Conservation (phyloP, 2,797 vertebrate genomes). For the Spheniscus humboldti region DNA sequence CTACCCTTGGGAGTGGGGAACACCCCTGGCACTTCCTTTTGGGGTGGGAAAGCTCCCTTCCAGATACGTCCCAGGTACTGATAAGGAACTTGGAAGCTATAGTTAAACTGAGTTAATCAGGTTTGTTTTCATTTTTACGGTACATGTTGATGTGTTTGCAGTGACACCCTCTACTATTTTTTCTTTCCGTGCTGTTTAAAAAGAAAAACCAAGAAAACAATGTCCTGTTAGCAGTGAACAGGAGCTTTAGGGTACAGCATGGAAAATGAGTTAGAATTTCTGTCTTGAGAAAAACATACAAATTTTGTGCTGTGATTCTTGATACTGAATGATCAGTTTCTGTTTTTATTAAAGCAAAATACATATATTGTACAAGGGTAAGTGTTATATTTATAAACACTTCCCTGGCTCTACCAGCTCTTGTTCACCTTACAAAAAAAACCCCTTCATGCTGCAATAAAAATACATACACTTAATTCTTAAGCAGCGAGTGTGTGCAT, state of each 20-base stretch:
- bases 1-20: constrained; percentile 54
- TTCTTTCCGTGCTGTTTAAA: not conserved
- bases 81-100: constrained; percentile 60
- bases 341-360: constrained; percentile 37
- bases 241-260: not conserved
- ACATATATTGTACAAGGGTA: not conserved
- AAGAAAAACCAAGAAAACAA: constrained; percentile 16
- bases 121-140: constrained; percentile 41
- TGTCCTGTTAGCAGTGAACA: constrained; percentile 18
- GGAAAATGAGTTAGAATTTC: constrained; percentile 34
- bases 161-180: constrained; percentile 33
- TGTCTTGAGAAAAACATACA: not conserved
- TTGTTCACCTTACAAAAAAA: constrained; percentile 23
- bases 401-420: not conserved
- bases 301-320: constrained; percentile 35
- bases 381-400: constrained; percentile 34
- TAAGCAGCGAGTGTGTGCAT: not conserved
- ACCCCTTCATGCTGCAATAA: constrained; percentile 9
- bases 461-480: constrained; percentile 25
- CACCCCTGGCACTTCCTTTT: constrained; percentile 69
- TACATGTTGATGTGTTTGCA: constrained; percentile 52
- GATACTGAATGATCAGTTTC: not conserved
- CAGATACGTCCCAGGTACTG: constrained; percentile 46
- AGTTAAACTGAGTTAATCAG: constrained; percentile 26
- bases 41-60: constrained; percentile 59